Percentiles rank a stretch among this genome's conserved stretches.
These are phyloP conservation scores for Cephus pulcher DNA, from an alignment of 2,888 invertebrate species.

Conservation along the genomic window DNA sequence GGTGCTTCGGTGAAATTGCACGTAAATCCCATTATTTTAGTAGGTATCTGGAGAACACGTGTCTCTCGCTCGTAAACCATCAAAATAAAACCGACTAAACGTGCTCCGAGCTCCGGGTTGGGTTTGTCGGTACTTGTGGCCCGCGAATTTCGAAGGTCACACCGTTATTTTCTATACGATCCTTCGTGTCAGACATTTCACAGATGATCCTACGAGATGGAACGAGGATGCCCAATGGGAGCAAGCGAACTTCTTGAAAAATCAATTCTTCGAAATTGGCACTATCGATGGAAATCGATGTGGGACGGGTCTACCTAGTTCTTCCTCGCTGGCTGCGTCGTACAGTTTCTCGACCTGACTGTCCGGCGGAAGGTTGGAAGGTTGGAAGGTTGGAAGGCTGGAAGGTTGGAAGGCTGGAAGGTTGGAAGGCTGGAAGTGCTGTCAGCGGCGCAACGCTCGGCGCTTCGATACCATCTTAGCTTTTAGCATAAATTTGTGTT, in stretches of 20 bases:
- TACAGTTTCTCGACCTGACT: too few relatives aligned
- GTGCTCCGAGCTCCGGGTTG: not conserved
- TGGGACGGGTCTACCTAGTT: not conserved
- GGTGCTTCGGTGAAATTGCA: conserved; percentile 37
- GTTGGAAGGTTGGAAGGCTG: not conserved
- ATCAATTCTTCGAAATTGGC: not conserved
- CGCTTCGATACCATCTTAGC: conserved; percentile 52
- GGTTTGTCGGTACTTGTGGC: not conserved
- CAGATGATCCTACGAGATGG: too few relatives aligned
- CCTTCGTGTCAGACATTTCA: too few relatives aligned
- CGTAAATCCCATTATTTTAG: conserved; percentile 46
- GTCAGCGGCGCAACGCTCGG: conserved; percentile 37
- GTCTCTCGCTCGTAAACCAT: conserved; percentile 36
- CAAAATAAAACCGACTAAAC: not conserved
- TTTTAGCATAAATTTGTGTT: conserved; percentile 62
- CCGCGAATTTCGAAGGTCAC: too few relatives aligned
- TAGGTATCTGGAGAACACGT: conserved; percentile 48
- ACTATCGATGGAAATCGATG: not conserved
- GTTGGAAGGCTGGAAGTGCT: conserved; percentile 23
- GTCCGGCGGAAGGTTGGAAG: not conserved
- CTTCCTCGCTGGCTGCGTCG: too few relatives aligned
- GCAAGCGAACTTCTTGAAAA: not conserved
- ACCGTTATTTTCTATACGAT: too few relatives aligned
- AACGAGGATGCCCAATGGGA: too few relatives aligned
- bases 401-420: not conserved